phyloP scores from a whole-genome alignment of 1,140 invertebrate genomes.

The Drosophila miranda region DNA sequence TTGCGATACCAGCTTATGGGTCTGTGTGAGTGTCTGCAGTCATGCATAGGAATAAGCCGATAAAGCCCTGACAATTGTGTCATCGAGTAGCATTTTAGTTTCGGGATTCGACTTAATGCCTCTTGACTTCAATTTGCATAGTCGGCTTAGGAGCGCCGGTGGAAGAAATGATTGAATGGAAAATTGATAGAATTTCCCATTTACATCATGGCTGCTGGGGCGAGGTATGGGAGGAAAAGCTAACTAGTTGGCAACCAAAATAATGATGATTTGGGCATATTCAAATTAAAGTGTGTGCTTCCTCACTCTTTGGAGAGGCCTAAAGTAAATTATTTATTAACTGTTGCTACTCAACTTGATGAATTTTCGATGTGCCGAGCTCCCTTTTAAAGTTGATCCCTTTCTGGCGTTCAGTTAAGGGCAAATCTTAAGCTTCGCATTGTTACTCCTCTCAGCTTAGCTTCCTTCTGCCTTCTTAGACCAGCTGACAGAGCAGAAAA shows the following conservation, averaged over 20 bases:
- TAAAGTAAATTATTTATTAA: background rate
- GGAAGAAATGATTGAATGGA: constrained; percentile 40
- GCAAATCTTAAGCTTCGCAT: no score
- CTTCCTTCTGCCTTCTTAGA: no score
- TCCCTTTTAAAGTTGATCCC: no score
- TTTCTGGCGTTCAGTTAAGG: no score
- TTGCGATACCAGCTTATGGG: constrained; percentile 29
- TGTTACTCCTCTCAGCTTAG: no score
- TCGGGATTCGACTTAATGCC: constrained; percentile 50
- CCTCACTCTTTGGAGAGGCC: constrained; percentile 6
- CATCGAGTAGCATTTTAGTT: constrained; percentile 55
- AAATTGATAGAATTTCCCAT: constrained; percentile 37
- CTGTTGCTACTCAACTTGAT: no score
- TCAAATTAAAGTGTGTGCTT: constrained; percentile 12
- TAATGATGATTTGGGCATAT: background rate
- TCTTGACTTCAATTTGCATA: constrained; percentile 61
- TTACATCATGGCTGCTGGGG: constrained; percentile 30
- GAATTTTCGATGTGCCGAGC: no score
- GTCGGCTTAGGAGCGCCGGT: constrained; percentile 46
- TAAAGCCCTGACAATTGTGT: constrained; percentile 58
- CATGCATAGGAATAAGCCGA: constrained; percentile 54
- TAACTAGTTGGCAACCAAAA: constrained; percentile 11
- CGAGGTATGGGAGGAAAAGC: constrained; percentile 6
- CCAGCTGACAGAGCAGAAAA: constrained; percentile 22
- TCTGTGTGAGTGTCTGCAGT: constrained; percentile 32